These are phyloP conservation scores for Lepetodrilus schrolli DNA, from an alignment of 2,888 invertebrate genomes.

Conservation along the genomic window DNA sequence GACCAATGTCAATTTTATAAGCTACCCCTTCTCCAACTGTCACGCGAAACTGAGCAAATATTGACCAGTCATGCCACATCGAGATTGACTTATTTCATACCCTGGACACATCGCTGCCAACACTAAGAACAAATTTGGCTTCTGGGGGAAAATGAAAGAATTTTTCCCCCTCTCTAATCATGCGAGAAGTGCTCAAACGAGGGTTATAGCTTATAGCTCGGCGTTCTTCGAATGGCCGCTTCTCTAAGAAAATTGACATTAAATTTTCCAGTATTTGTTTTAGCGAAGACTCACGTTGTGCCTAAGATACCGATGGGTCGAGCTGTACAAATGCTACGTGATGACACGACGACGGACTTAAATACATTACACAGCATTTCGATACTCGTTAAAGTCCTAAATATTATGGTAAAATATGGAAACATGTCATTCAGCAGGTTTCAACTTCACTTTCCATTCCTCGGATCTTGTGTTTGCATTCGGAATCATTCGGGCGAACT, in stretches of 20 bases:
- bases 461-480: background rate
- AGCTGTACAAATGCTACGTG: constrained; percentile 18
- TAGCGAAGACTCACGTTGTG: background rate
- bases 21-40: constrained; percentile 22
- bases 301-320: background rate
- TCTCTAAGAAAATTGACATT: constrained; percentile 28
- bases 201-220: background rate
- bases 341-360: background rate
- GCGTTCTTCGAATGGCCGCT: background rate
- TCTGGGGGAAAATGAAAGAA: constrained; percentile 27
- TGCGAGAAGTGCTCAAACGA: constrained; percentile 17
- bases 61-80: constrained; percentile 6
- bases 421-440: background rate
- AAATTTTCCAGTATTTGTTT: constrained; percentile 29
- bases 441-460: background rate
- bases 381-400: constrained; percentile 16
- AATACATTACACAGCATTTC: background rate
- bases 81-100: constrained; percentile 29
- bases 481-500: background rate
- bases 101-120: background rate
- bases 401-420: constrained; percentile 24
- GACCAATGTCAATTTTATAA: constrained; percentile 22
- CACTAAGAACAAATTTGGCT: constrained; percentile 19
- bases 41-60: constrained; percentile 22
- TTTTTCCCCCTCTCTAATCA: constrained; percentile 24